These are phyloP conservation scores for Peromyscus attwateri DNA, from an alignment of 2,797 vertebrate species.

Conservation along the genomic window DNA sequence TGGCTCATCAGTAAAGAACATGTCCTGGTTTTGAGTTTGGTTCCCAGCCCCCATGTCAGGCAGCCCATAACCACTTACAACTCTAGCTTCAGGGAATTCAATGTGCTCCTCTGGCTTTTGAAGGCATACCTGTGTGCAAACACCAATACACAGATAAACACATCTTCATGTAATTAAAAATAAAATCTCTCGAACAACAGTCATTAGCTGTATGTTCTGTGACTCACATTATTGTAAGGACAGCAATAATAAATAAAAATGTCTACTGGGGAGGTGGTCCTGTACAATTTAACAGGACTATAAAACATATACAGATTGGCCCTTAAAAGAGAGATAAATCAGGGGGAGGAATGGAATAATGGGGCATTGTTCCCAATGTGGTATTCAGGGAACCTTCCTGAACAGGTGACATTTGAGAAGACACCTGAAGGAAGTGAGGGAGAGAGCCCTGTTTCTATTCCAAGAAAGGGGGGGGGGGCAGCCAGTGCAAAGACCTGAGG, in stretches of 20 bases:
- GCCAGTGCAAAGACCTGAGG: background rate
- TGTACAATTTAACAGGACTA: background rate
- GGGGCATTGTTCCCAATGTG: background rate
- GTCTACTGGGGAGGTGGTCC: background rate
- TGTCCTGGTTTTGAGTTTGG: background rate
- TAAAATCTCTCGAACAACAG: background rate
- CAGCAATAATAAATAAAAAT: background rate
- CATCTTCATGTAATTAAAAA: background rate
- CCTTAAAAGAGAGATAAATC: background rate
- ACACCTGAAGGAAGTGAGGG: background rate
- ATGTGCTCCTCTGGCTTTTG: background rate
- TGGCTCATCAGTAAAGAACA: background rate
- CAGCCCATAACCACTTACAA: background rate
- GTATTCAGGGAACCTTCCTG: background rate
- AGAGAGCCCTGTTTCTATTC: background rate
- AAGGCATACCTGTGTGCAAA: background rate
- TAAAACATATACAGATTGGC: background rate
- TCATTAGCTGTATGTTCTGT: background rate
- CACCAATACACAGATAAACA: background rate
- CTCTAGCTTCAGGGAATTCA: background rate
- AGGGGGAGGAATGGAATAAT: background rate
- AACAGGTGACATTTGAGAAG: no score
- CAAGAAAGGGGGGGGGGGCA: background rate
- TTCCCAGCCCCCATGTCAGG: background rate
- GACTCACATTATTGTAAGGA: no score